phyloP scores from a whole-genome alignment of 2,797 vertebrate species.

The Enteromius thamalakanensis region DNA sequence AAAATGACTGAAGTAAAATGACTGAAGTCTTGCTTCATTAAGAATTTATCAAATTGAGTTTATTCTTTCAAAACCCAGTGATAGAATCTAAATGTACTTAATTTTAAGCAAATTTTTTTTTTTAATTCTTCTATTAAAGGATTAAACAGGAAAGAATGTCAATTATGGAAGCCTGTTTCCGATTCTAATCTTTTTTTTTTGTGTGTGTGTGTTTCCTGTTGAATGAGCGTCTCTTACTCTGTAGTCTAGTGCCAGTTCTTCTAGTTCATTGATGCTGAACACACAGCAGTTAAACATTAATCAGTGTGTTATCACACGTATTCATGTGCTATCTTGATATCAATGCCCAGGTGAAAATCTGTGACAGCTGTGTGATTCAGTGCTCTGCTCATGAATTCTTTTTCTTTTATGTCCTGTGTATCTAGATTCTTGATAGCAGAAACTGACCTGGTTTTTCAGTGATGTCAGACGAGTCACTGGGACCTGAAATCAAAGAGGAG shows the following conservation, averaged over 20 bases:
- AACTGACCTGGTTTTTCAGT: slow-evolving; percentile 60
- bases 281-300: slow-evolving; percentile 22
- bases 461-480: slow-evolving; percentile 47
- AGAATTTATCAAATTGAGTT: background rate
- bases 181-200: background rate
- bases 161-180: background rate
- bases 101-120: background rate
- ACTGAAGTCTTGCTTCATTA: background rate
- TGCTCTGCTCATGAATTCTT: background rate
- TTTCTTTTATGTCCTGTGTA: background rate
- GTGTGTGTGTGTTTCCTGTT: background rate
- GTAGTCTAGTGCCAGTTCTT: background rate
- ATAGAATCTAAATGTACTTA: background rate
- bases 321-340: slow-evolving; percentile 12
- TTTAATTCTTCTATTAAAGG: background rate
- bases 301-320: background rate
- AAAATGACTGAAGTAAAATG: background rate
- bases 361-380: background rate
- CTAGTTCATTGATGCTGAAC: slow-evolving; percentile 20
- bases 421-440: background rate
- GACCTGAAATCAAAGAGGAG: slow-evolving; percentile 39
- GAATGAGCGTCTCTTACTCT: background rate
- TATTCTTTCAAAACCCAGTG: background rate
- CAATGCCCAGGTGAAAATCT: background rate
- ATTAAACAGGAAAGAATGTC: background rate